Conservation (phyloP, 2,113 vertebrate genomes). For the Colossoma macropomum region DNA sequence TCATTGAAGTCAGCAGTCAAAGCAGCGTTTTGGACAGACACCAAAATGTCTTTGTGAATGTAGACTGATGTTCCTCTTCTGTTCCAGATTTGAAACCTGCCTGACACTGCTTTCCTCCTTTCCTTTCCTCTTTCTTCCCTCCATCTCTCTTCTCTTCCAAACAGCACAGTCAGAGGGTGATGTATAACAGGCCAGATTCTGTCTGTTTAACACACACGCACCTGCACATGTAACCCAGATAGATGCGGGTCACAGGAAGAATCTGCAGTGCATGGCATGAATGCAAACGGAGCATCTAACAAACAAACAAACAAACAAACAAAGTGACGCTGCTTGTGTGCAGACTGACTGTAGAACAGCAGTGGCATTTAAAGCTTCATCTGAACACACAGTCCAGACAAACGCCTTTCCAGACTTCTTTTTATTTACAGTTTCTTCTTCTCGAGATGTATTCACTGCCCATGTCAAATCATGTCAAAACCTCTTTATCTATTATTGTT, state of each 20-base stretch:
- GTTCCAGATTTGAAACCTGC: constrained; percentile 41
- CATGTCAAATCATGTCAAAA: no score
- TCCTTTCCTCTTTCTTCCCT: not conserved
- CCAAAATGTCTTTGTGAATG: not conserved
- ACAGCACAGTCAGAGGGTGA: constrained; percentile 20
- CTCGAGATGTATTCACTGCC: not conserved
- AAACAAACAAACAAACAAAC: constrained; percentile 38
- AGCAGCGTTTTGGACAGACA: not conserved
- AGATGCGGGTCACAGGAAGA: constrained; percentile 14
- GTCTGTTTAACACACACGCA: constrained; percentile 33
- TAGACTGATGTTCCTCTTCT: not conserved
- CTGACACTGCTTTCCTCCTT: constrained; percentile 1
- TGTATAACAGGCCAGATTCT: constrained; percentile 39
- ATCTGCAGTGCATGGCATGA: not conserved
- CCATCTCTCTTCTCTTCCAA: constrained; percentile 5
- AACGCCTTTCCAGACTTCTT: no score
- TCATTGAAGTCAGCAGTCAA: not conserved
- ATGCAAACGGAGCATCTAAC: constrained; percentile 42
- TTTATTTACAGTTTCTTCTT: not conserved
- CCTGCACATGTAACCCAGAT: constrained; percentile 40
- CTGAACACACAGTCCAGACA: not conserved
- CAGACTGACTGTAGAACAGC: not conserved
- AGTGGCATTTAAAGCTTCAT: not conserved
- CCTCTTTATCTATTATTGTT: not conserved
- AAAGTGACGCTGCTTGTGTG: not conserved